Percentiles rank a stretch among this genome's conserved stretches.
Evolutionary conservation across 2,113 vertebrate species (phyloP).

Genomic region (Orcinus orca): DNA sequence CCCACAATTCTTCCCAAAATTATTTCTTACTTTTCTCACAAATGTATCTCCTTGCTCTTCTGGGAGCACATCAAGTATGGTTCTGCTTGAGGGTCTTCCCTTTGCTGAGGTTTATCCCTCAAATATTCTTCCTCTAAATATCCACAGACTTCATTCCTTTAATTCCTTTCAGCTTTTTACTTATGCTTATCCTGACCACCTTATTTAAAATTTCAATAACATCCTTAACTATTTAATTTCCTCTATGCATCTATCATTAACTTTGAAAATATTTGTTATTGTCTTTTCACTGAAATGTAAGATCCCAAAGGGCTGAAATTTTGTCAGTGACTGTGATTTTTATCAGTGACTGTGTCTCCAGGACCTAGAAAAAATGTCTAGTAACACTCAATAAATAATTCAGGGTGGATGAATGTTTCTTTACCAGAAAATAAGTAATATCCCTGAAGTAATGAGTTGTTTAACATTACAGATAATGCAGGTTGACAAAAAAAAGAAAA

Average conservation of each 20-base stretch:
- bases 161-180: not conserved
- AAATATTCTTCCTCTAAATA: not conserved
- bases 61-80: not conserved
- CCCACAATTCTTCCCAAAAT: constrained; percentile 1
- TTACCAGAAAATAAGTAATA: not conserved
- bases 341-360: not conserved
- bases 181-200: not conserved
- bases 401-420: not conserved
- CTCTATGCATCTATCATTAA: not conserved
- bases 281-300: not conserved
- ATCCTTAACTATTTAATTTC: not conserved
- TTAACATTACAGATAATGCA: not conserved
- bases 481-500: not conserved
- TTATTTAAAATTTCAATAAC: not conserved
- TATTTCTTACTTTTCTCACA: not conserved
- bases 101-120: not conserved
- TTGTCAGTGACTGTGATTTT: not conserved
- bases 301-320: not conserved
- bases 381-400: not conserved
- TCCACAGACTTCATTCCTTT: not conserved
- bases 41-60: not conserved
- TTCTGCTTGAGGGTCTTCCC: not conserved
- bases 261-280: not conserved
- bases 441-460: not conserved
- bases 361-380: not conserved